Conservation (phyloP, 1,140 invertebrate species). For the Atopsyche davidsoni region DNA sequence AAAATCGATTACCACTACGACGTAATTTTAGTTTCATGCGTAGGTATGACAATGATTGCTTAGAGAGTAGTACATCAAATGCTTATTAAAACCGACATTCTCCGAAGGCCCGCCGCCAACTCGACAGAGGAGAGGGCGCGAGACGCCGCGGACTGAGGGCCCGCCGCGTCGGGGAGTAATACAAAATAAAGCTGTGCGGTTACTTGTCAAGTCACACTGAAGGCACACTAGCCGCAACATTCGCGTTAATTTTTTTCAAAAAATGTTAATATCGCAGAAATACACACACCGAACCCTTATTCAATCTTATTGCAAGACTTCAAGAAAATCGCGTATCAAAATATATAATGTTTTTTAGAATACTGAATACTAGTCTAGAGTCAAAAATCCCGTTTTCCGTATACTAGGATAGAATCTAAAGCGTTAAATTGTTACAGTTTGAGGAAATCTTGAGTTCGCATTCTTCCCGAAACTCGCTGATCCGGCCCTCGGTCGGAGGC, state of each 20-base stretch:
- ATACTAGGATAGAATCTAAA: slow-evolving; percentile 30
- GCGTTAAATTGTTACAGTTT: slow-evolving; percentile 19
- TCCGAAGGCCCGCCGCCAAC: no score
- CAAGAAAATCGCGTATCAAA: slow-evolving; percentile 29
- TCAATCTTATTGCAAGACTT: slow-evolving; percentile 23
- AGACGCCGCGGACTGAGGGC: no score
- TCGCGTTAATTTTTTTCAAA: background rate
- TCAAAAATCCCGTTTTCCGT: slow-evolving; percentile 20
- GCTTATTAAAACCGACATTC: slow-evolving; percentile 21
- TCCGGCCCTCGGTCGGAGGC: no score
- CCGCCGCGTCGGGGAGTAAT: no score
- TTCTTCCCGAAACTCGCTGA: no score
- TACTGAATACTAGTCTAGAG: slow-evolving; percentile 18
- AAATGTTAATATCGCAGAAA: background rate
- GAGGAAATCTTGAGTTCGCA: no score
- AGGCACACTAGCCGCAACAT: slow-evolving; percentile 21
- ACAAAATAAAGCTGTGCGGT: background rate
- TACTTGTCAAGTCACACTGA: slow-evolving; percentile 15
- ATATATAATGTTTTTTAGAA: slow-evolving; percentile 24
- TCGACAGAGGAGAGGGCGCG: no score
- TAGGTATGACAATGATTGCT: no score
- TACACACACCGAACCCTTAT: slow-evolving; percentile 11
- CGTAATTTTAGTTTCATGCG: background rate
- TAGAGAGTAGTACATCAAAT: slow-evolving; percentile 11
- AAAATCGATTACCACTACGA: slow-evolving; percentile 13